These are phyloP conservation scores for Tinamus major DNA, from an alignment of 2,797 vertebrate species.

Conservation along the genomic window DNA sequence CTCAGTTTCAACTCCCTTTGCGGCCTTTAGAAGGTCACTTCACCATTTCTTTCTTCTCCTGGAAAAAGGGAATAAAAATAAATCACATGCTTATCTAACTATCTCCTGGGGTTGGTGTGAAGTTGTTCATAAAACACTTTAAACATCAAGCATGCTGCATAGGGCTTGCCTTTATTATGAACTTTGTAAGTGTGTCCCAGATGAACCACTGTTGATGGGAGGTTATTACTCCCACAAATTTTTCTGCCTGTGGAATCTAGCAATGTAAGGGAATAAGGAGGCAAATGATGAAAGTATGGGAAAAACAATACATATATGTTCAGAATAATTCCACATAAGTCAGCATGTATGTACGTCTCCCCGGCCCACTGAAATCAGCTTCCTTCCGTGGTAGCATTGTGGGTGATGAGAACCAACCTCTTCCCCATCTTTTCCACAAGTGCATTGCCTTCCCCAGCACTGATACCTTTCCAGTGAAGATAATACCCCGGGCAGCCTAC, in stretches of 20 bases:
- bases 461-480: neutral
- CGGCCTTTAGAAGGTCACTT: conserved; percentile 71
- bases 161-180: conserved; percentile 73
- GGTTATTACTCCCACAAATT: conserved; percentile 74
- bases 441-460: neutral
- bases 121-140: conserved; percentile 76
- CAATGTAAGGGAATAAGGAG: conserved; percentile 12
- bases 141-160: conserved; percentile 70
- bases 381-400: neutral
- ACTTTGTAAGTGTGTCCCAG: conserved; percentile 73
- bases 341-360: neutral
- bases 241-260: conserved; percentile 61
- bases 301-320: neutral
- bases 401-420: neutral
- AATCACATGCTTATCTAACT: conserved; percentile 74
- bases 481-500: neutral
- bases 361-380: neutral
- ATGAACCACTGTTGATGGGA: conserved; percentile 66
- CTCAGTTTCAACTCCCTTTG: conserved; percentile 69
- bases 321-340: conserved; percentile 18
- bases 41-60: conserved; percentile 65
- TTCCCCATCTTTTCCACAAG: neutral
- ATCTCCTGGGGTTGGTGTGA: conserved; percentile 68
- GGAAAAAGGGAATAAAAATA: conserved; percentile 75
- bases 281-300: conserved; percentile 5